Percentiles rank a stretch among this genome's conserved stretches.
These are phyloP conservation scores for Diglossa cyanea DNA, from an alignment of 2,797 vertebrate species.

Conservation along the genomic window DNA sequence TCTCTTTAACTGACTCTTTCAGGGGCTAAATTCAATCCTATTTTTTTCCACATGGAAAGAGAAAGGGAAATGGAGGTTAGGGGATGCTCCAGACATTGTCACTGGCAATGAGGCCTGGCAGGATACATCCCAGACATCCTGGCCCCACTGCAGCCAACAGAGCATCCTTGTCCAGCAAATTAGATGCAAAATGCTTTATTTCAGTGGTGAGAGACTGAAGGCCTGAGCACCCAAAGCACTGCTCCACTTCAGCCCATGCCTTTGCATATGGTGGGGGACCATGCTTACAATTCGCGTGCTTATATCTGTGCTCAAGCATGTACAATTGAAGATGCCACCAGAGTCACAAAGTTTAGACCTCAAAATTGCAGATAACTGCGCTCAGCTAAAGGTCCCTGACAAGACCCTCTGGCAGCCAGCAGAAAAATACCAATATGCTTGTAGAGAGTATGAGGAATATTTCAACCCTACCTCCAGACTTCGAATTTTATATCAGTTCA, in stretches of 20 bases:
- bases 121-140: not conserved
- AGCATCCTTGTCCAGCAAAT: not conserved
- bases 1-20: not conserved
- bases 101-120: not conserved
- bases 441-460: not conserved
- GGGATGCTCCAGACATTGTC: not conserved
- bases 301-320: not conserved
- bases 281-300: not conserved
- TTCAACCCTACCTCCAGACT: rapidly evolving
- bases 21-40: not conserved
- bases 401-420: not conserved
- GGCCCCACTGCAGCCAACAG: not conserved
- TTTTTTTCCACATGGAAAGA: not conserved
- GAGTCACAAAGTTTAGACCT: not conserved
- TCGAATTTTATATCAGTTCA: not conserved
- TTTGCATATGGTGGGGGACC: not conserved
- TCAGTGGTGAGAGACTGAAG: not conserved
- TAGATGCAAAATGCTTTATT: not conserved
- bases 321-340: not conserved
- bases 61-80: not conserved
- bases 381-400: not conserved
- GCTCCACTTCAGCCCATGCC: not conserved
- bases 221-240: not conserved
- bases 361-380: not conserved
- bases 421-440: not conserved